These are phyloP conservation scores for Heliconius hewitsoni DNA, from an alignment of 1,140 invertebrate genomes.

Conservation along the genomic window DNA sequence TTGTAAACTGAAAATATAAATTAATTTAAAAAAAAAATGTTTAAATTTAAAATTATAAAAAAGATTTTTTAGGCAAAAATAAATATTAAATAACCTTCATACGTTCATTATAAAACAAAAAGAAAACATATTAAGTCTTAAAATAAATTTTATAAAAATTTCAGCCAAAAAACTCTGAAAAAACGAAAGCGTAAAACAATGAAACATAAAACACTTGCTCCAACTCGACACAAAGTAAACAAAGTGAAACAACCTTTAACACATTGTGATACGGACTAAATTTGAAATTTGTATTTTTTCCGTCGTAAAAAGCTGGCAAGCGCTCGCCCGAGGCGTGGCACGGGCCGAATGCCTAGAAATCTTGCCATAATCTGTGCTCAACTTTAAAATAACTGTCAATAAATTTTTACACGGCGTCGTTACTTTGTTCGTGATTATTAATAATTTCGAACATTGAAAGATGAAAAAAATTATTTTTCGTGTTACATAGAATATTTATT, in stretches of 20 bases:
- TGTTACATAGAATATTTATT: neutral
- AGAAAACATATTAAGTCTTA: neutral
- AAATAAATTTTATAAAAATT: slow-evolving; percentile 11
- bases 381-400: slow-evolving; percentile 47
- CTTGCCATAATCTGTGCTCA: slow-evolving; percentile 45
- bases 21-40: too few relatives aligned
- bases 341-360: slow-evolving; percentile 62
- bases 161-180: slow-evolving; percentile 4
- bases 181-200: slow-evolving; percentile 37
- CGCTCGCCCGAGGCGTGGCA: slow-evolving; percentile 65
- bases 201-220: slow-evolving; percentile 50
- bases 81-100: slow-evolving; percentile 4
- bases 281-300: slow-evolving; percentile 38
- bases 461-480: neutral
- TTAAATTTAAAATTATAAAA: too few relatives aligned
- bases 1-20: too few relatives aligned
- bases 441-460: neutral
- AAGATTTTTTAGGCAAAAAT: too few relatives aligned
- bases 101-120: neutral
- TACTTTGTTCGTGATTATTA: neutral
- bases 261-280: slow-evolving; percentile 14
- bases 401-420: slow-evolving; percentile 22
- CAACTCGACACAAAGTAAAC: slow-evolving; percentile 32
- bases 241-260: slow-evolving; percentile 18
- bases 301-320: slow-evolving; percentile 48